Conservation (phyloP, 1,140 invertebrate species). For the Berghia stephanieae region DNA sequence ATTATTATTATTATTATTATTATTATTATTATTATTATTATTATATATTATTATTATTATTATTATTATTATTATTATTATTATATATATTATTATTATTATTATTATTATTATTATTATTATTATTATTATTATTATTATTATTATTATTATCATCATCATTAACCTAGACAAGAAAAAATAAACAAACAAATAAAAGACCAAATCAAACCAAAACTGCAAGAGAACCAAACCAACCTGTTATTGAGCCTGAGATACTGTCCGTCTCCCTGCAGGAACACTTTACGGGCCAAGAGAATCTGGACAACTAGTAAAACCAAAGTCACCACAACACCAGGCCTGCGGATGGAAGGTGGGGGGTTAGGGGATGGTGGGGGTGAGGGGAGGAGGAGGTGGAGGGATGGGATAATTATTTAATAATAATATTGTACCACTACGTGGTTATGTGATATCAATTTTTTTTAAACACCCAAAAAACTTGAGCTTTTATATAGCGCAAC, state of each 20-base stretch:
- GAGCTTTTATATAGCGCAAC: background rate
- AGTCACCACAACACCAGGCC: constrained; percentile 18
- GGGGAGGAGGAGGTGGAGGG: background rate
- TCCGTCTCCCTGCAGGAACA: constrained; percentile 19
- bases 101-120: background rate
- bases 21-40: background rate
- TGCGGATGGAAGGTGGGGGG: background rate
- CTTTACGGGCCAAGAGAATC: background rate
- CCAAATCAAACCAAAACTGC: background rate
- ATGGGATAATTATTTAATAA: background rate
- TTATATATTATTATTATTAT: background rate
- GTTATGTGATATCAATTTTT: background rate
- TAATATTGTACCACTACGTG: too few relatives aligned
- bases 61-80: background rate
- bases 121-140: background rate
- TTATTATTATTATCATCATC: background rate
- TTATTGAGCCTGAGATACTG: constrained; percentile 6
- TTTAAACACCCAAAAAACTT: background rate
- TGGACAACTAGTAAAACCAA: background rate
- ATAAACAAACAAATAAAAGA: background rate
- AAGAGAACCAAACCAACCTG: constrained; percentile 3
- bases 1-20: background rate
- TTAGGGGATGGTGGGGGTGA: background rate
- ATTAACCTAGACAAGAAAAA: background rate
- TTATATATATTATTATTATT: background rate